These are phyloP conservation scores for Ceyx erithaca DNA, from an alignment of 2,797 vertebrate species.

Conservation along the genomic window DNA sequence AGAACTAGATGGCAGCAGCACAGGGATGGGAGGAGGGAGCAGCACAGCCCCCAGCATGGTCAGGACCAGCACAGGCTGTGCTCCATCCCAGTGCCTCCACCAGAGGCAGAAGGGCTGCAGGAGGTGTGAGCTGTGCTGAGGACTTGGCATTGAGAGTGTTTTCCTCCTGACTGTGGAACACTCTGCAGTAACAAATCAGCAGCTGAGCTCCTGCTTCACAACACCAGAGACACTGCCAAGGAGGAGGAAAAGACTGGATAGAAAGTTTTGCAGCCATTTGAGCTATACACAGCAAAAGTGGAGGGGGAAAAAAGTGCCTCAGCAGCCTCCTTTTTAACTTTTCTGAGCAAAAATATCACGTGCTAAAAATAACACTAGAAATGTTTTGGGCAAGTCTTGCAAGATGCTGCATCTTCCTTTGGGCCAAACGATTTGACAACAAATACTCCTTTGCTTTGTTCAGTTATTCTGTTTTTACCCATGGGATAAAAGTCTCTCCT, in stretches of 20 bases:
- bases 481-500: background rate
- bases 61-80: background rate
- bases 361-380: background rate
- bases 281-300: background rate
- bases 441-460: background rate
- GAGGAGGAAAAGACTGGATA: background rate
- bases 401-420: background rate
- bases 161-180: background rate
- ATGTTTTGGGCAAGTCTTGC: background rate
- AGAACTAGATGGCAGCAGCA: background rate
- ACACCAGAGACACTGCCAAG: background rate
- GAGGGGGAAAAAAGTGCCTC: background rate
- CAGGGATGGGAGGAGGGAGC: background rate
- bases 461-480: background rate
- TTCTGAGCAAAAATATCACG: background rate
- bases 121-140: background rate
- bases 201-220: background rate
- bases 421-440: background rate
- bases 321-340: background rate
- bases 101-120: background rate
- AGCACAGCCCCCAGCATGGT: too few species aligned
- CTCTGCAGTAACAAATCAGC: background rate
- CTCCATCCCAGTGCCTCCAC: accelerated
- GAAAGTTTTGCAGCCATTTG: background rate
- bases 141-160: background rate